Percentiles rank a stretch among this genome's conserved stretches.
These are phyloP conservation scores for Panagrolaimus sp. DNA, from an alignment of 1,140 invertebrate genomes.

Conservation along the genomic window DNA sequence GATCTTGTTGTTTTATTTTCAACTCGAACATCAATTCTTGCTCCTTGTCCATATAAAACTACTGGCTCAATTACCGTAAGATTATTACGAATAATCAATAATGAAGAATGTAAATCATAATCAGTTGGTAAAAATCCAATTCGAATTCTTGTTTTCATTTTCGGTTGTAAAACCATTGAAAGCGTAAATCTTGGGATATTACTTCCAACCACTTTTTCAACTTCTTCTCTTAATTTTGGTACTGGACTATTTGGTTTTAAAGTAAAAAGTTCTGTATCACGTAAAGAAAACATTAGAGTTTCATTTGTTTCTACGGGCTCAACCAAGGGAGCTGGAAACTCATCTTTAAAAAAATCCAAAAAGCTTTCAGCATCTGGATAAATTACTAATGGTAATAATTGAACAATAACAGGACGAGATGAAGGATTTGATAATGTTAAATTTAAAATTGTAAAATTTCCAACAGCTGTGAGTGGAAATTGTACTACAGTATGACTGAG, in stretches of 20 bases:
- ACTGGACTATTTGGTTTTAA: conserved; percentile 59
- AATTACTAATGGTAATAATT: conserved; percentile 62
- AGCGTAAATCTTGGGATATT: conserved; percentile 59
- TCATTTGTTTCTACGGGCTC: conserved; percentile 57
- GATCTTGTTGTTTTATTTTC: conserved; percentile 79
- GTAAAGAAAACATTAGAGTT: conserved; percentile 61
- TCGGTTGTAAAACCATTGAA: conserved; percentile 61
- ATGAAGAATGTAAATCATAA: conserved; percentile 60
- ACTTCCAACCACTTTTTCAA: conserved; percentile 60
- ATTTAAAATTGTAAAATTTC: conserved; percentile 68
- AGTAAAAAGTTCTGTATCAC: conserved; percentile 61
- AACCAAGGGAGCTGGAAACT: conserved; percentile 39
- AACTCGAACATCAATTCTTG: conserved; percentile 77
- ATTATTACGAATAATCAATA: conserved; percentile 73
- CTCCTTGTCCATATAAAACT: conserved; percentile 73
- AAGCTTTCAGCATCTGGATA: conserved; percentile 63
- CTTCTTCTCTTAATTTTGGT: conserved; percentile 59
- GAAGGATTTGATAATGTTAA: conserved; percentile 63
- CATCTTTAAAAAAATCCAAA: conserved; percentile 58
- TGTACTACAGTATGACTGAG: conserved; percentile 62
- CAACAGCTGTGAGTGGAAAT: conserved; percentile 76
- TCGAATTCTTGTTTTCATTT: conserved; percentile 60
- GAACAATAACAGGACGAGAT: conserved; percentile 61
- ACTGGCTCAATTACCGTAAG: conserved; percentile 81
- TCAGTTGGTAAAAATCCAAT: conserved; percentile 63